Evolutionary conservation across 2,113 vertebrate genomes (phyloP).

Genomic region (Neofelis nebulosa): DNA sequence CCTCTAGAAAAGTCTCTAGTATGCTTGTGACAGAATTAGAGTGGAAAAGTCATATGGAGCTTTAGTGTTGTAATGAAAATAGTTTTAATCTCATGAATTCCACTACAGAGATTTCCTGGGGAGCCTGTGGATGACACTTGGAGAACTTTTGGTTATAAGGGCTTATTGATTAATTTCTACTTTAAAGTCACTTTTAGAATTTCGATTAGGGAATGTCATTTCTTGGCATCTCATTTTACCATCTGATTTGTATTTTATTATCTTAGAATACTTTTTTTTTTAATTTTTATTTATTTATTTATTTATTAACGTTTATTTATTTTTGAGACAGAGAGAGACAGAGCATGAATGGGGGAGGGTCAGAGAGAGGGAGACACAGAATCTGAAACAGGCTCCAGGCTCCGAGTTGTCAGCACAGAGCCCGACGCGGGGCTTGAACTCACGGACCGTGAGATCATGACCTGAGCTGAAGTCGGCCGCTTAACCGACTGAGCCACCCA

Average conservation of each 20-base stretch:
- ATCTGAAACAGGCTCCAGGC: too few relatives aligned
- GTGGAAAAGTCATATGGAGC: background rate
- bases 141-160: background rate
- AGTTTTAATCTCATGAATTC: conserved; percentile 24
- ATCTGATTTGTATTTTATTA: conserved; percentile 8
- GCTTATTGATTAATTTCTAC: background rate
- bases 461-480: too few relatives aligned
- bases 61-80: background rate
- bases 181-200: conserved; percentile 16
- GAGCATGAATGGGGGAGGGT: too few relatives aligned
- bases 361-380: too few relatives aligned
- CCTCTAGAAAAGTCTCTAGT: background rate
- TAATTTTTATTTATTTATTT: too few relatives aligned
- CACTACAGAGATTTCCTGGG: background rate
- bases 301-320: too few relatives aligned
- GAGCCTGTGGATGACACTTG: background rate
- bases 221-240: conserved; percentile 34
- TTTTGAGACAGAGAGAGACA: too few relatives aligned
- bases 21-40: background rate
- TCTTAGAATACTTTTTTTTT: background rate
- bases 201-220: background rate
- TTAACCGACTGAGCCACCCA: too few relatives aligned
- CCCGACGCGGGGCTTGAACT: too few relatives aligned
- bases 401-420: too few relatives aligned
- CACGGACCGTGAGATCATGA: too few relatives aligned